phyloP scores from a whole-genome alignment of 2,888 invertebrate species.

The Dynastes tityus region DNA sequence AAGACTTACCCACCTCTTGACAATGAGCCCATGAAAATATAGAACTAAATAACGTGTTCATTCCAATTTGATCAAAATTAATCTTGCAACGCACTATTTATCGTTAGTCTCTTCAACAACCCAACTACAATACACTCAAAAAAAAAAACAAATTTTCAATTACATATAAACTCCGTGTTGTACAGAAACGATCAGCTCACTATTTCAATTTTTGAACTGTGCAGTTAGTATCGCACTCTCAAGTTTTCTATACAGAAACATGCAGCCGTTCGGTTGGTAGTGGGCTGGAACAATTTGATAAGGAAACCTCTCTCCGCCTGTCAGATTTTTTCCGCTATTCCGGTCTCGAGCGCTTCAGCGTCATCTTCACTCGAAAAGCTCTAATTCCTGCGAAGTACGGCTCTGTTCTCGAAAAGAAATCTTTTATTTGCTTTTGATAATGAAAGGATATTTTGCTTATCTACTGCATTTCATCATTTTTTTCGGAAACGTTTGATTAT shows the following conservation, averaged over 20 bases:
- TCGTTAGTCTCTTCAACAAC: slow-evolving; percentile 2
- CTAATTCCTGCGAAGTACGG: neutral
- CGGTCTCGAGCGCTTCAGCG: neutral
- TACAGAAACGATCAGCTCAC: slow-evolving; percentile 1
- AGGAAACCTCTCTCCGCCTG: neutral
- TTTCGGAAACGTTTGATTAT: no score
- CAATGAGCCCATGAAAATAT: slow-evolving; percentile 79
- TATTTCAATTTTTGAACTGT: slow-evolving; percentile 19
- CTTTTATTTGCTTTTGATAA: neutral
- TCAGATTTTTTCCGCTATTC: neutral
- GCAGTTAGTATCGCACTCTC: slow-evolving; percentile 4
- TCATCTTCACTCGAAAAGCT: slow-evolving; percentile 16
- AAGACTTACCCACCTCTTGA: slow-evolving; percentile 85
- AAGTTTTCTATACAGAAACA: slow-evolving; percentile 25
- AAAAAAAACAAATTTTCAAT: slow-evolving; percentile 7
- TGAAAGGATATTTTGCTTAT: neutral
- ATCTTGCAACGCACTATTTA: slow-evolving; percentile 43
- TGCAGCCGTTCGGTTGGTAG: slow-evolving; percentile 16
- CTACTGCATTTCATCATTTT: neutral
- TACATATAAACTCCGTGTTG: slow-evolving; percentile 1
- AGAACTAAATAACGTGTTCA: slow-evolving; percentile 76
- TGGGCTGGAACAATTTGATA: slow-evolving; percentile 24
- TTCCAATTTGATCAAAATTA: slow-evolving; percentile 69
- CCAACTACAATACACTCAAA: neutral
- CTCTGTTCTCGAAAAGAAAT: slow-evolving; percentile 3